Evolutionary conservation across 1,140 invertebrate species (phyloP), one percentile per base, ranked within the genome.

Genomic region (Zaprionus vittiger): DNA sequence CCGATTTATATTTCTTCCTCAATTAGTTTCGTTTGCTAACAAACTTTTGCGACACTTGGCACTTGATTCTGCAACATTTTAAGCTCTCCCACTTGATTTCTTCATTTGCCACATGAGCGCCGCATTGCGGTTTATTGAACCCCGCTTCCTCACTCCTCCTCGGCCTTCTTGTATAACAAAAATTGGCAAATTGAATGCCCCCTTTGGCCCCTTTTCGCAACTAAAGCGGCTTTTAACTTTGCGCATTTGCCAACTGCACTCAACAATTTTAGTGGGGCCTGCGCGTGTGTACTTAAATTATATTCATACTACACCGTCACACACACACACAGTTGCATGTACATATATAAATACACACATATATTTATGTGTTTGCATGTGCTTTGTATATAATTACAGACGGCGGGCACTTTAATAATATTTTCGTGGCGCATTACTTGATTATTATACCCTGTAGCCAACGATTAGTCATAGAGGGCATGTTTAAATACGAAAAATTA

Each of bases 61-160:
- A 57, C 57, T 31, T 44, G 28, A 71, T 75, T 64, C 47, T 57
- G 47, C 34, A 67, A 68, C 62, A 68, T 83, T 44, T 65, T 17
- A 73, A 47, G 64, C 37, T 22, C 65, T 61, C 38, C n/a, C 37
- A 34, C 62, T 52, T 44, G 80, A 82, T 64, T 75, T 54, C 20
- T 41, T 15, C 49, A 63, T 63, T 69, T 67, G 66, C 59, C 68
- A 61, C 60, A 38, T 24, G 65, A 54, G 38, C 47, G 79, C 60
- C 61, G 17, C 41, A 47, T 17, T 47, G 41, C n/a, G 38, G 81
- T 84, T 83, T 78, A 73, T 64, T 73, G 81, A 77, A 80, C 74
- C 37, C 62, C 26, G 28, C 54, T 38, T 41, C 38, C 63, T 41
- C 63, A 63, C 62, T 66, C 66, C 26, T 5, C 44, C 14, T 14